phyloP scores from a whole-genome alignment of 2,888 invertebrate genomes.

The Lasioglossum figueresi region DNA sequence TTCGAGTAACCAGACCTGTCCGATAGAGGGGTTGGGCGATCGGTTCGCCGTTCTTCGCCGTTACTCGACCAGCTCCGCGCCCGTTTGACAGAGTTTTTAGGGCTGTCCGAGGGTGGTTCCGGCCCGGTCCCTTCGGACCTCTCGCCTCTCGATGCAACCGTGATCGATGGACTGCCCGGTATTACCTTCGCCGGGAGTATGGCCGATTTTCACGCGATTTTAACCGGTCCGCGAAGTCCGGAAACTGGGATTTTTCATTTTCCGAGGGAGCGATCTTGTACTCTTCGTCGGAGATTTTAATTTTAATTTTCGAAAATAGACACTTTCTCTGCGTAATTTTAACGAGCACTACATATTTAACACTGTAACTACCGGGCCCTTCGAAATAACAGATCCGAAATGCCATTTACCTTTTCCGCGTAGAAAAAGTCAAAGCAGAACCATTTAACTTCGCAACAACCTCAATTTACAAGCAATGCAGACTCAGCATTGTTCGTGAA shows the following conservation, averaged over 20 bases:
- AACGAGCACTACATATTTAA: no score
- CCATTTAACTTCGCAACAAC: background rate
- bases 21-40: constrained; percentile 12
- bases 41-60: constrained; percentile 20
- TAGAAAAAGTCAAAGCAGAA: background rate
- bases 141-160: background rate
- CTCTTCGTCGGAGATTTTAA: no score
- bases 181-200: background rate
- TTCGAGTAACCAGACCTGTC: constrained; percentile 29
- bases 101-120: background rate
- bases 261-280: no score
- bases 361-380: no score
- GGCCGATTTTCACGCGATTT: background rate
- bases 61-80: background rate
- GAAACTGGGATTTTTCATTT: no score
- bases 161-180: background rate
- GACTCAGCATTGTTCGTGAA: background rate
- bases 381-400: no score
- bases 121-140: background rate
- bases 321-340: no score
- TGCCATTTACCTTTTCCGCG: no score
- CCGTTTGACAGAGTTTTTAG: constrained; percentile 34
- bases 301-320: no score
- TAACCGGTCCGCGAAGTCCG: background rate
- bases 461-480: background rate